Evolutionary conservation across 2,113 vertebrate species (phyloP), one percentile per base, ranked within the genome.

Genomic region (Semnornis frantzii): DNA sequence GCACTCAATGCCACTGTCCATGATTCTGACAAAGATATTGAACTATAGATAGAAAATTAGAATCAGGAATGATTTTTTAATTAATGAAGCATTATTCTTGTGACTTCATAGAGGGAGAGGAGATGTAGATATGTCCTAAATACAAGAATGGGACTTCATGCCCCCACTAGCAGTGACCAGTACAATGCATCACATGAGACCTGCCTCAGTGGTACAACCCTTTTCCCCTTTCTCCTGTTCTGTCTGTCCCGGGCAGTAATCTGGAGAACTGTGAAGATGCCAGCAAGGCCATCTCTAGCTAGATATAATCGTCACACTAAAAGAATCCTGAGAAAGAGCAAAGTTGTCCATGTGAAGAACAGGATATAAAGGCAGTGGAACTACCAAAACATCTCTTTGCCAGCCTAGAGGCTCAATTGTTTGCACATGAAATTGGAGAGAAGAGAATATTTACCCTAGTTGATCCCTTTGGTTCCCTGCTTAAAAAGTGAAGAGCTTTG

Each of bases 361-460:
- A 69, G 11, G 4, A 34, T 50, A 79, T 33, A 90, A 85, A 82
- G 48, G 52, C 10, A 66, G 25, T 46, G 44, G 65, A 55, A 55
- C 39, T 50, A 66, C 18, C 58, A 88, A 93, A 70, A 70, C 60
- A 34, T 58, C 39, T 80, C 39, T 80, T 80, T 80, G n/a, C 7
- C 46, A 88, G 39, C 10, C 79, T 85, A 46, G 50, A 82, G 80
- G 70, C 72, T 80, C 68, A 48, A 39, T 34, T 87, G 77, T 94
- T 94, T 95, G 89, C 71, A 94, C 65, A 77, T 28, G 60, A 74
- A 94, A 94, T 83, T 93, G 69, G 30, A 90, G 64, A 69, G 54
- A 46, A 75, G 64, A 70, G 25, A 19, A 25, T 90, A 92, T 96
- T 95, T 94, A 58, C n/a, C 82, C 28, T 93, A 80, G 60, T 27